Evolutionary conservation across 1,140 invertebrate genomes (phyloP), one percentile per base, ranked within the genome.

Genomic region (Ceratoteleas bidentatus): DNA sequence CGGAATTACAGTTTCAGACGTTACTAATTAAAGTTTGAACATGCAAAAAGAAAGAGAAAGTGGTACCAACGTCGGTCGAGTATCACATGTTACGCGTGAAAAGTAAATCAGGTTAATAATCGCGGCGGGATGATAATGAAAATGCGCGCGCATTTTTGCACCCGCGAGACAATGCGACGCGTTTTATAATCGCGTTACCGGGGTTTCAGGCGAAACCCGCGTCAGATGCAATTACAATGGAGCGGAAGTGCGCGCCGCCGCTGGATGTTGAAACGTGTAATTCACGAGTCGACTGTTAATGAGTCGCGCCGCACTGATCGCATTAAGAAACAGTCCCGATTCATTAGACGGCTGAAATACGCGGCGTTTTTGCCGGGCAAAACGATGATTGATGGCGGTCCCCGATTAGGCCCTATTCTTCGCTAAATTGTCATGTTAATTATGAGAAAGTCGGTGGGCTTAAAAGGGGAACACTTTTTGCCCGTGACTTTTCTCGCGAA

Each of bases 161-260:
- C 40, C 24, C 14, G 10, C 10, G 13, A 73, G 16, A 66, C 68
- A 65, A 72, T 70, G 49, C 43, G 32, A 60, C 9, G 38, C n/a
- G 24, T 81, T 81, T 81, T 81, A 81, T 81, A 81, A 81, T 75
- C 53, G 53, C 33, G 57, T 81, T 75, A 81, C 70, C 53, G 40
- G 32, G 75, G 58, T 75, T 54, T 54, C 57, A 56, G 13, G 57
- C 74, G 53, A 78, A 69, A 58, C 38, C 34, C 47, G 65, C 40
- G 40, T 79, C 69, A 75, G 72, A 57, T 70, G 61, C 60, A 65
- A 68, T 79, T 57, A 83, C 75, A 83, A 79, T 76, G 61, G 54
- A 83, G 72, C 75, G 81, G 81, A 83, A 83, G 75, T 79, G 45
- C 53, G 45, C 36, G 36, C 40, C n/a, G 43, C 10, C 43, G 60